phyloP scores from a whole-genome alignment of 2,113 vertebrate genomes.

The Corydoras sp. region DNA sequence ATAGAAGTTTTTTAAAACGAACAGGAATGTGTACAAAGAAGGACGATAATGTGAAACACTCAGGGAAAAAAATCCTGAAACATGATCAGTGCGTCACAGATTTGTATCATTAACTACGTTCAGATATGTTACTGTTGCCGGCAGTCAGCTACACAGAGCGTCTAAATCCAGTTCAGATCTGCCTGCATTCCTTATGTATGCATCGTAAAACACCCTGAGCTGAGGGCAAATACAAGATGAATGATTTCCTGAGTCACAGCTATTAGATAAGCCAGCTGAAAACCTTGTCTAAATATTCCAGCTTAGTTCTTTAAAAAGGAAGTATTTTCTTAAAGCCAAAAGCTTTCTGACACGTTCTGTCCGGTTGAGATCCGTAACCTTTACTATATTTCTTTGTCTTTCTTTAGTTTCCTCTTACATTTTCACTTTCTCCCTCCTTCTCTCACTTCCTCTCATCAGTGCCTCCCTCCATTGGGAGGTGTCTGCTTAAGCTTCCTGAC shows the following conservation, averaged over 20 bases:
- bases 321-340: background rate
- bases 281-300: background rate
- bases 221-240: background rate
- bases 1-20: constrained; percentile 9
- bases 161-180: constrained; percentile 18
- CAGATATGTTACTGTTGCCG: background rate
- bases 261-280: background rate
- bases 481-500: constrained; percentile 31
- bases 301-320: too few relatives aligned
- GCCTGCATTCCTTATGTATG: background rate
- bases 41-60: background rate
- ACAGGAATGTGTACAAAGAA: constrained; percentile 1
- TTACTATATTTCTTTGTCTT: background rate
- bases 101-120: constrained; percentile 3
- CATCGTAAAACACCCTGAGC: constrained; percentile 5
- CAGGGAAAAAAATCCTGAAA: background rate
- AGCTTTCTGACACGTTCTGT: background rate
- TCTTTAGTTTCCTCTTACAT: background rate
- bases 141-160: background rate
- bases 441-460: background rate
- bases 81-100: constrained; percentile 11
- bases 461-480: constrained; percentile 18
- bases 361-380: background rate
- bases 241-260: constrained; percentile 14
- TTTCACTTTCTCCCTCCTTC: constrained; percentile 6